A percentile compares a stretch with the other conserved stretches of the same genome.
Evolutionary conservation across 2,797 vertebrate genomes (phyloP).

Genomic region (Crenichthys baileyi): DNA sequence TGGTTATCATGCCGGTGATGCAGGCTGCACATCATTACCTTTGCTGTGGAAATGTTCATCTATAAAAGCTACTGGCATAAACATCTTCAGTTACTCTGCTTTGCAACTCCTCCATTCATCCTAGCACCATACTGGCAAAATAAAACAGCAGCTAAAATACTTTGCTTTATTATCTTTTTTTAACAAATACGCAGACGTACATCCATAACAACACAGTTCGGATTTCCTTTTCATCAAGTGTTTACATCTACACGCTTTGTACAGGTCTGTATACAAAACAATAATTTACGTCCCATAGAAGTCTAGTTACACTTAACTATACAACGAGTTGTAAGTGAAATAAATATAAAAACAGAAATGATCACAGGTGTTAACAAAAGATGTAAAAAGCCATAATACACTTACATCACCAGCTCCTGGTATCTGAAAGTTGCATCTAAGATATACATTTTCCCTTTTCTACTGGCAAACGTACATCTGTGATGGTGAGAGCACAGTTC

Average conservation of each 20-base stretch:
- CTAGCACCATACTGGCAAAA: slow-evolving; percentile 10
- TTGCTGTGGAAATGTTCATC: slow-evolving; percentile 10
- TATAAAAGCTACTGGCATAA: background rate
- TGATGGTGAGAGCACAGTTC: slow-evolving; percentile 35
- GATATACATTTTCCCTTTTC: slow-evolving; percentile 66
- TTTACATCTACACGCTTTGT: slow-evolving; percentile 97
- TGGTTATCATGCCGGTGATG: background rate
- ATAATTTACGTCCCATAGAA: slow-evolving; percentile 98
- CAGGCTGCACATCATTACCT: background rate
- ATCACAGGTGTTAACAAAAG: slow-evolving; percentile 70
- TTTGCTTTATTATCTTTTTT: slow-evolving; percentile 94
- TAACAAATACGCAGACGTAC: slow-evolving; percentile 86
- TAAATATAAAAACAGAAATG: slow-evolving; percentile 83
- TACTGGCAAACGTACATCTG: slow-evolving; percentile 64
- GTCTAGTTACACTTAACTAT: slow-evolving; percentile 86
- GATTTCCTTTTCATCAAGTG: slow-evolving; percentile 84
- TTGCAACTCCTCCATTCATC: background rate
- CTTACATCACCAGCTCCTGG: slow-evolving; percentile 71
- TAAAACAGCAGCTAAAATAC: slow-evolving; percentile 88
- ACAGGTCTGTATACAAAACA: slow-evolving; percentile 98
- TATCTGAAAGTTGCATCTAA: slow-evolving; percentile 64
- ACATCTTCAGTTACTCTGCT: background rate
- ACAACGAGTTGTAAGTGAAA: slow-evolving; percentile 85
- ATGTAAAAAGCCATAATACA: slow-evolving; percentile 69
- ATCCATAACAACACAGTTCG: slow-evolving; percentile 84